Evolutionary conservation across 2,888 invertebrate genomes (phyloP).

Genomic region (Apodemia hepburni): DNA sequence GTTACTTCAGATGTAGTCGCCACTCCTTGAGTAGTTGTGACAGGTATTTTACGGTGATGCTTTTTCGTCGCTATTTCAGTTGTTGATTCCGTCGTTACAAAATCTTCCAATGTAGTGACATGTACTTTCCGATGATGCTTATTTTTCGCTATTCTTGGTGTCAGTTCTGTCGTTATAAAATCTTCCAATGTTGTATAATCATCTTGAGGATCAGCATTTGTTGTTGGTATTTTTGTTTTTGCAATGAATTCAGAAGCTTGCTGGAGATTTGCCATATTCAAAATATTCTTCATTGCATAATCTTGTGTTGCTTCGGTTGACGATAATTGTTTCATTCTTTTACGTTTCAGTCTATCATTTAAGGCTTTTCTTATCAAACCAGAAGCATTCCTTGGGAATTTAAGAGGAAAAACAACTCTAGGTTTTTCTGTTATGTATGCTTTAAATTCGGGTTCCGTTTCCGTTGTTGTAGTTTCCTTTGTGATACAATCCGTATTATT

Average conservation of each 20-base stretch:
- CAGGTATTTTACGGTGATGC: constrained; percentile 34
- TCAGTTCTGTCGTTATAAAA: constrained; percentile 48
- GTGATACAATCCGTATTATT: constrained; percentile 16
- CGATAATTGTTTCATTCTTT: constrained; percentile 56
- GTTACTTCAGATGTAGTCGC: constrained; percentile 54
- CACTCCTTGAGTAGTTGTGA: constrained; percentile 35
- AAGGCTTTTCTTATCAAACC: constrained; percentile 54
- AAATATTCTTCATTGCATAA: constrained; percentile 51
- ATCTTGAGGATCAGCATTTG: constrained; percentile 38
- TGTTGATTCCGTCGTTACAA: constrained; percentile 48
- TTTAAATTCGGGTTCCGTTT: constrained; percentile 22
- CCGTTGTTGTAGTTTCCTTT: constrained; percentile 20
- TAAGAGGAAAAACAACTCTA: constrained; percentile 36
- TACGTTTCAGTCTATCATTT: constrained; percentile 58
- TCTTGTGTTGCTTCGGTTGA: constrained; percentile 57
- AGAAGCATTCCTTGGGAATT: constrained; percentile 43
- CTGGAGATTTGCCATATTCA: constrained; percentile 56
- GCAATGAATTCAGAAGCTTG: constrained; percentile 67
- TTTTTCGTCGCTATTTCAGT: constrained; percentile 35
- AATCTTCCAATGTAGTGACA: constrained; percentile 41
- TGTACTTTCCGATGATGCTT: constrained; percentile 34
- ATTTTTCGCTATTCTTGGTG: constrained; percentile 36
- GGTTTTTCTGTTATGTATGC: constrained; percentile 39
- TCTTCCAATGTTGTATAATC: constrained; percentile 49
- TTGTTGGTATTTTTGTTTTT: constrained; percentile 48